phyloP scores from a whole-genome alignment of 2,113 vertebrate species.

The Zootoca vivipara region DNA sequence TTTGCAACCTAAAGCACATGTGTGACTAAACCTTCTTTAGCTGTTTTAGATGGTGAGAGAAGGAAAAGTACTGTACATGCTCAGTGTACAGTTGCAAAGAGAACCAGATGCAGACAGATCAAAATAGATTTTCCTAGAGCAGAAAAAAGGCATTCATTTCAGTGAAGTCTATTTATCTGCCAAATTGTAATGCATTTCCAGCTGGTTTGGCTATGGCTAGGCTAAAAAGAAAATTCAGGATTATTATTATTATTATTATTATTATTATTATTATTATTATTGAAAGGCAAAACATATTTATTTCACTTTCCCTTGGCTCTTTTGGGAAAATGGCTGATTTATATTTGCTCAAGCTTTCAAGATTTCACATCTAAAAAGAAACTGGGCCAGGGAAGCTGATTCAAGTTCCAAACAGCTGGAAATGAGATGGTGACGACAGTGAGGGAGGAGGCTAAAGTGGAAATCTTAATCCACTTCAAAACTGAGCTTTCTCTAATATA shows the following conservation, averaged over 20 bases:
- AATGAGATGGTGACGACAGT: neutral
- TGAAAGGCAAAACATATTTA: constrained; percentile 13
- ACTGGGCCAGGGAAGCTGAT: neutral
- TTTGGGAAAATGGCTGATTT: neutral
- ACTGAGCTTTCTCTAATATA: neutral
- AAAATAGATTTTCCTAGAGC: constrained; percentile 30
- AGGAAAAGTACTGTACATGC: neutral
- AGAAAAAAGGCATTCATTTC: neutral
- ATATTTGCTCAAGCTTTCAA: constrained; percentile 26
- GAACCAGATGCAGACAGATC: constrained; percentile 46
- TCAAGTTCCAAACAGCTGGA: neutral
- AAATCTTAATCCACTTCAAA: neutral
- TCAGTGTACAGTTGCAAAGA: constrained; percentile 36
- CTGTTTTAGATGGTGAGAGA: constrained; percentile 42
- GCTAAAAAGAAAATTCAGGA: constrained; percentile 16
- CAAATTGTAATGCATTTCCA: constrained; percentile 43
- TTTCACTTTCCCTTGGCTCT: constrained; percentile 18
- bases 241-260: neutral
- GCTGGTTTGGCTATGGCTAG: constrained; percentile 21
- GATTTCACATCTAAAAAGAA: constrained; percentile 1
- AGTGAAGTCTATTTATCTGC: constrained; percentile 14
- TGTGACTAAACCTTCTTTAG: constrained; percentile 42
- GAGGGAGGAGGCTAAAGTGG: neutral
- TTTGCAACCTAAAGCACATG: constrained; percentile 20
- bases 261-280: neutral